Evolutionary conservation across 30 jellyfish, hydroid and myxozoan species (phyloP).

Genomic region (Turritopsis rubra): DNA sequence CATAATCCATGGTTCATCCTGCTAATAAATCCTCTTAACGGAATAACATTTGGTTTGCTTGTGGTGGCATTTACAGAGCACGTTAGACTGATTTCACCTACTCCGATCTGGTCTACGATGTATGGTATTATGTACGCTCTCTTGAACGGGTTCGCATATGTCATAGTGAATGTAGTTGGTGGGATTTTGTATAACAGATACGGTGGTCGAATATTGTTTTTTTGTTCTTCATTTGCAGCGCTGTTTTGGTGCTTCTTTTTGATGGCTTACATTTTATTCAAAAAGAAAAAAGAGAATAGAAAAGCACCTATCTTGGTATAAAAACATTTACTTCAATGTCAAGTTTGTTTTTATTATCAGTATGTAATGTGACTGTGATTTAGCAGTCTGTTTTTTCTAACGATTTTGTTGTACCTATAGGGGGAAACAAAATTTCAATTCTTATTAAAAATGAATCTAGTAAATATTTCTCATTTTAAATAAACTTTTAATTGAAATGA

Average conservation of each 20-base stretch:
- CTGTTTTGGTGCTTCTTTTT: neutral
- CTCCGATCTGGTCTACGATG: slow-evolving; percentile 52
- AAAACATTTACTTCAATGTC: neutral
- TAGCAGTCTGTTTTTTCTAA: too few relatives aligned
- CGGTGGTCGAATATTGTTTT: slow-evolving; percentile 53
- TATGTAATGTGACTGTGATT: too few relatives aligned
- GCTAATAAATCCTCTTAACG: slow-evolving; percentile 49
- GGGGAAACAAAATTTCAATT: too few relatives aligned
- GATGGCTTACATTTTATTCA: neutral
- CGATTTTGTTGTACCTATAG: too few relatives aligned
- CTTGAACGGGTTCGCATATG: slow-evolving; percentile 53
- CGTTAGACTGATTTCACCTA: slow-evolving; percentile 33
- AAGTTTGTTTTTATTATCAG: neutral
- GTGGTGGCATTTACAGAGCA: slow-evolving; percentile 58
- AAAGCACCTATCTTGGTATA: neutral
- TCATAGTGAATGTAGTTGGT: slow-evolving; percentile 42
- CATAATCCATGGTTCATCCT: slow-evolving; percentile 56
- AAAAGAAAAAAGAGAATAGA: neutral
- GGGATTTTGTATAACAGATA: slow-evolving; percentile 48
- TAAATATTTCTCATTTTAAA: too few relatives aligned
- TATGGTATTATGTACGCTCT: slow-evolving; percentile 47
- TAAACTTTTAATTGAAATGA: too few relatives aligned
- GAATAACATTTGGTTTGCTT: slow-evolving; percentile 61
- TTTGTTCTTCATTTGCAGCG: neutral
- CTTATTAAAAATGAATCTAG: too few relatives aligned